Conservation (phyloP, 2,888 invertebrate species). For the Synergus laeviventris region DNA sequence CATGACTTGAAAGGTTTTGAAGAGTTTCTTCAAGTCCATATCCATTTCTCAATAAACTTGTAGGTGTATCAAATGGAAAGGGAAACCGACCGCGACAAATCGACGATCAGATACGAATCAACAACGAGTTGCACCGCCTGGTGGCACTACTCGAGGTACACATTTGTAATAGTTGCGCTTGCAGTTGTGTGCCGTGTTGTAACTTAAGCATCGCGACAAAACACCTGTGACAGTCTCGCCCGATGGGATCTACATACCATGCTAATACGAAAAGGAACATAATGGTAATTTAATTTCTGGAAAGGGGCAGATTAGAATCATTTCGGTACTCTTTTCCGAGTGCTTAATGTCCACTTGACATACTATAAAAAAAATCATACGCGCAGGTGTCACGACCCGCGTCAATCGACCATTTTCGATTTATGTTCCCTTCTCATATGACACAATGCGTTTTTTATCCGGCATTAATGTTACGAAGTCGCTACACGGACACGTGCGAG, state of each 20-base stretch:
- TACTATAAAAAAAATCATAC: conserved; percentile 48
- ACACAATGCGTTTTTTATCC: not conserved
- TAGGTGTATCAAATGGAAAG: too few species aligned
- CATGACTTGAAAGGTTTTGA: too few species aligned
- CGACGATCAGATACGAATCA: conserved; percentile 57
- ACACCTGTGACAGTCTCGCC: conserved; percentile 71
- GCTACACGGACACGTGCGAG: too few species aligned
- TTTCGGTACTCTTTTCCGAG: conserved; percentile 52
- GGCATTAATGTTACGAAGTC: not conserved
- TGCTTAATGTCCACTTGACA: conserved; percentile 72
- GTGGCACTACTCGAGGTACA: too few species aligned
- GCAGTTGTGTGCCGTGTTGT: too few species aligned
- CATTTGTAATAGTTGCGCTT: too few species aligned
- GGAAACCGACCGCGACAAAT: conserved; percentile 55
- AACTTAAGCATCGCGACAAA: conserved; percentile 53
- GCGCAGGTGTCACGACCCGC: conserved; percentile 25
- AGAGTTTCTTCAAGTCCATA: too few species aligned
- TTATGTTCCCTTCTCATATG: not conserved
- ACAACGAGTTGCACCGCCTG: too few species aligned
- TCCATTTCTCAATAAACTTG: too few species aligned
- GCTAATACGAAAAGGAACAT: conserved; percentile 62
- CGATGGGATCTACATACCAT: conserved; percentile 62
- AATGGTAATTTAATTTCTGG: conserved; percentile 72
- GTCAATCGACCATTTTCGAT: conserved; percentile 41
- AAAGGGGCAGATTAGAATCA: conserved; percentile 67